Evolutionary conservation across 2,797 vertebrate genomes (phyloP).

Genomic region (Hyperoplus immaculatus): DNA sequence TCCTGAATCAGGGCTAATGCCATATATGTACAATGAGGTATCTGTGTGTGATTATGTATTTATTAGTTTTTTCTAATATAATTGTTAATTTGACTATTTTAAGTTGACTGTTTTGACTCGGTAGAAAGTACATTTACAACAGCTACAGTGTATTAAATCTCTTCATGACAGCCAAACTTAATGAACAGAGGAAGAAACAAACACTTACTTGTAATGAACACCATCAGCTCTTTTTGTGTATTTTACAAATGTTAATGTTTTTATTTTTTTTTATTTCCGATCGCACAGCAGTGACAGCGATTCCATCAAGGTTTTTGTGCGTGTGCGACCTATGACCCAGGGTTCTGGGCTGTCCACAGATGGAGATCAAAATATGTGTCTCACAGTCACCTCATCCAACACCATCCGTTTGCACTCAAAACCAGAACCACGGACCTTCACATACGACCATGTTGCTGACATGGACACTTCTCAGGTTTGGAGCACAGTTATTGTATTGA

Average conservation of each 20-base stretch:
- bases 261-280: background rate
- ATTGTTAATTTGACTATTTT: background rate
- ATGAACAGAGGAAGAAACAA: background rate
- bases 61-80: background rate
- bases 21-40: background rate
- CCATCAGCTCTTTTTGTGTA: background rate
- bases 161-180: background rate
- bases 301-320: slow-evolving; percentile 94
- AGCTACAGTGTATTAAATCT: background rate
- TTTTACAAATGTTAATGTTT: background rate
- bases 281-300: slow-evolving; percentile 88
- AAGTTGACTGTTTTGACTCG: background rate
- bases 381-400: slow-evolving; percentile 89
- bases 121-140: background rate
- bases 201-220: background rate
- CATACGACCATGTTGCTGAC: slow-evolving; percentile 94
- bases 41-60: background rate
- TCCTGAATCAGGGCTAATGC: background rate
- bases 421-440: slow-evolving; percentile 94
- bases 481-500: slow-evolving; percentile 7
- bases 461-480: slow-evolving; percentile 92
- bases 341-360: slow-evolving; percentile 79
- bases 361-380: slow-evolving; percentile 89
- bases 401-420: slow-evolving; percentile 93
- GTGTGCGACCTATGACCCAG: slow-evolving; percentile 91